These are phyloP conservation scores for Dipodomys spectabilis DNA, from an alignment of 2,113 vertebrate genomes.

Conservation along the genomic window DNA sequence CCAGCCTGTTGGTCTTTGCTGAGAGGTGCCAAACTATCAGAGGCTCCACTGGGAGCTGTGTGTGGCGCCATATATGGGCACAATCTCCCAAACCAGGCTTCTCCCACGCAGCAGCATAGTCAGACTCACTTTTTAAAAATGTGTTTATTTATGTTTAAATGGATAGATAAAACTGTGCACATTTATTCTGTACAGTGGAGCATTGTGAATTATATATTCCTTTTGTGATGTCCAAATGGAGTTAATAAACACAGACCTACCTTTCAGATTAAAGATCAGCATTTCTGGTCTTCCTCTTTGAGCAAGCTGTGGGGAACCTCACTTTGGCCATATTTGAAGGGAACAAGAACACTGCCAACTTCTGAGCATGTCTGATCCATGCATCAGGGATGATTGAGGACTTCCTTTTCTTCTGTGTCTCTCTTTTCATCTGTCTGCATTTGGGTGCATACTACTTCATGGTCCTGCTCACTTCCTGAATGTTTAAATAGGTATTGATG, in stretches of 20 bases:
- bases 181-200: neutral
- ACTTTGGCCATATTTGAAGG: constrained; percentile 37
- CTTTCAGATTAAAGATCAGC: constrained; percentile 68
- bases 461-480: neutral
- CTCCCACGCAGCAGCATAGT: neutral
- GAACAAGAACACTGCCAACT: neutral
- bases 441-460: neutral
- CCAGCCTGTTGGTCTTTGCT: constrained; percentile 60
- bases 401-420: neutral
- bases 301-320: constrained; percentile 43
- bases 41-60: constrained; percentile 57
- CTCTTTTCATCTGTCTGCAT: constrained; percentile 2
- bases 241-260: constrained; percentile 21
- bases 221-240: neutral
- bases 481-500: constrained; percentile 11
- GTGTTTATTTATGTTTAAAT: neutral
- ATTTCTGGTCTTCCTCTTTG: constrained; percentile 63
- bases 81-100: constrained; percentile 41
- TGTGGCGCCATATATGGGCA: constrained; percentile 77
- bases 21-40: constrained; percentile 71
- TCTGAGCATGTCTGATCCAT: neutral
- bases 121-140: constrained; percentile 57
- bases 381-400: neutral
- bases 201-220: neutral
- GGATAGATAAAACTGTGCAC: neutral